Evolutionary conservation across 2,797 vertebrate genomes (phyloP), one percentile per base, ranked within the genome.

Genomic region (Botia kubotai): DNA sequence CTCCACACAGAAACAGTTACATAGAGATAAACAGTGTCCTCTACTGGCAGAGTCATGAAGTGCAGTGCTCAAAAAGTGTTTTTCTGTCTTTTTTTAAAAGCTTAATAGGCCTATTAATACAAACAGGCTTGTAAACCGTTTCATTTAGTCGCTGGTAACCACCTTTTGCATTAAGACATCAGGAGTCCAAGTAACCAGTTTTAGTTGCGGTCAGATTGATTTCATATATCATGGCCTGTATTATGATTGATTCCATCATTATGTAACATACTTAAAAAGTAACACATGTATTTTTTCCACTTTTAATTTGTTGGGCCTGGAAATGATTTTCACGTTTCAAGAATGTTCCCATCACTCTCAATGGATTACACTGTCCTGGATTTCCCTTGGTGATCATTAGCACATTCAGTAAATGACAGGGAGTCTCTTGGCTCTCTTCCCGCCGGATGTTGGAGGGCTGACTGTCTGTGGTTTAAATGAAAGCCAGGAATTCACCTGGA

Each of bases 11-110:
- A 65, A 33, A 36, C 23, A 21, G 6, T 13, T 74, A 48, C 17
- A 66, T 17, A 72, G 14, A 66, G 48, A 53, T 36, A 63, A n/a
- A 79, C 60, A 67, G 52, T 74, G 63, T 13, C 63, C 52, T 80
- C 79, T 80, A 68, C 8, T 36, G 71, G 39, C 46, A 23, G 14
- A 17, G n/a, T 7, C 3, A 46, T 26, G 21, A 57, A 19, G n/a
- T 57, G 33, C 17, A 39, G 39, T 39, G 19, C 19, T 3, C 19
- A 26, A 13, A 65, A 36, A 16, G 6, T 4, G 39, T 23, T 55
- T 55, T n/a, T 17, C 19, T 26, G 21, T 62, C 13, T 62, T n/a
- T 62, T 29, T 33, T 26, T 26, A 19, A 62, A 67, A 17, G 11
- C 8, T 63, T n/a, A 62, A 75, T 65, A 14, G 13, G 4, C 62